Evolutionary conservation across 2,888 invertebrate species (phyloP).

Genomic region (Druceiella hillmani): DNA sequence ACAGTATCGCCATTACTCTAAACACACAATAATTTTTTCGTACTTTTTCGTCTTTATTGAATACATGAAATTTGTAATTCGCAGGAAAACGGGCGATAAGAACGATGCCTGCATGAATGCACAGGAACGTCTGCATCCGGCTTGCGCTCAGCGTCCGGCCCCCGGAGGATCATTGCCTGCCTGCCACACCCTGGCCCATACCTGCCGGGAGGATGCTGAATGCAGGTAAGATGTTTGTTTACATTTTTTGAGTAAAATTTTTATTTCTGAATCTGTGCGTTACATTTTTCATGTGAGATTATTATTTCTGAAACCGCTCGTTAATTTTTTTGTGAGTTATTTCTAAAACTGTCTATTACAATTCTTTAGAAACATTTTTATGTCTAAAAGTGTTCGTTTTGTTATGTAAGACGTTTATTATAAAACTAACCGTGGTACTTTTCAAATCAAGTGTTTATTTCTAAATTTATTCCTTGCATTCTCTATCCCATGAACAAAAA

Average conservation of each 20-base stretch:
- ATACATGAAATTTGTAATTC: conserved; percentile 25
- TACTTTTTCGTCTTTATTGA: background rate
- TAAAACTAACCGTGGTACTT: too few relatives aligned
- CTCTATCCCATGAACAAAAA: too few relatives aligned
- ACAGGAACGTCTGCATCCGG: conserved; percentile 84
- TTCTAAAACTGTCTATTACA: too few relatives aligned
- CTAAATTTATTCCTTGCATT: too few relatives aligned
- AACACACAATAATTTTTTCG: background rate
- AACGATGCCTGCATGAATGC: conserved; percentile 85
- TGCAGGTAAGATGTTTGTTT: conserved; percentile 63
- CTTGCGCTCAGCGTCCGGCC: conserved; percentile 77
- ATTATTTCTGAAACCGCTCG: too few relatives aligned
- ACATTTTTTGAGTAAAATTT: conserved; percentile 3
- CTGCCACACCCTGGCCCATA: conserved; percentile 78
- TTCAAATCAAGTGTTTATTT: too few relatives aligned
- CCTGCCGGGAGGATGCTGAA: conserved; percentile 73
- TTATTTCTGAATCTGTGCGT: background rate
- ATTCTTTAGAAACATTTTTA: too few relatives aligned
- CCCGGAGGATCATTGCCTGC: conserved; percentile 71
- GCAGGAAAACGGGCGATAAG: conserved; percentile 80
- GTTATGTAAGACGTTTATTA: too few relatives aligned
- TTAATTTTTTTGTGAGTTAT: too few relatives aligned
- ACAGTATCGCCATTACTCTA: too few relatives aligned
- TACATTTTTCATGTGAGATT: background rate
- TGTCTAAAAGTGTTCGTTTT: too few relatives aligned